Evolutionary conservation across 1,140 invertebrate species (phyloP), one percentile per base, ranked within the genome.

Genomic region (Drosophila ficusphila): DNA sequence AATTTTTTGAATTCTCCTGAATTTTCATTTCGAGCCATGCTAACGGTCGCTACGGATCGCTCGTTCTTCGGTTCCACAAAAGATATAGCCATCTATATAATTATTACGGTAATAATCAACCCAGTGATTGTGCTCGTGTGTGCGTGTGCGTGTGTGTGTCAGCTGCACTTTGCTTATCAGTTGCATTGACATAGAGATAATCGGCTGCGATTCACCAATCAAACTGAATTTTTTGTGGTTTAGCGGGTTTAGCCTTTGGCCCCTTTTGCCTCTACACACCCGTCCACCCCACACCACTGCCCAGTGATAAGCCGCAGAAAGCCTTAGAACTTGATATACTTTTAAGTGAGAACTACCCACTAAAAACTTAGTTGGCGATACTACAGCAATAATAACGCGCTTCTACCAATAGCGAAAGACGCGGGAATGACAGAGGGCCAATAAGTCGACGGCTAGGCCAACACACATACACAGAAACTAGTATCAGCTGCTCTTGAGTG

Each of bases 201-300:
- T 82, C 78, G 73, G 56, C 58, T 31, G 62, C 71, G 57, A 67
- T 81, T 76, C 67, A 61, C 51, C 72, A 67, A 60, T 83, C 52
- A 47, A 69, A 76, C 27, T 21, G 27, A 68, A 67, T 67, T 67
- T 52, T 65, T 62, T 64, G 60, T 68, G 64, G 64, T 39, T 68
- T 68, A 21, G 44, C 14, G 56, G 25, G 38, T 41, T 36, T n/a
- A 48, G 42, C 58, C 64, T 51, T 67, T 51, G 53, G 54, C 60
- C 60, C 34, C 31, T 6, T 36, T 21, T 11, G 31, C 29, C 2
- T 33, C 16, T 8, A 8, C 25, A 9, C 57, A 18, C 14, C 27
- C 2, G 11, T 11, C 7, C 29, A 14, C 1, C 29, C 36, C 14
- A 14, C 19, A 18, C 36, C 21, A 12, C 25, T 31, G 31, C 2